phyloP scores from a whole-genome alignment of 2,797 vertebrate species.

The Danio choprae region DNA sequence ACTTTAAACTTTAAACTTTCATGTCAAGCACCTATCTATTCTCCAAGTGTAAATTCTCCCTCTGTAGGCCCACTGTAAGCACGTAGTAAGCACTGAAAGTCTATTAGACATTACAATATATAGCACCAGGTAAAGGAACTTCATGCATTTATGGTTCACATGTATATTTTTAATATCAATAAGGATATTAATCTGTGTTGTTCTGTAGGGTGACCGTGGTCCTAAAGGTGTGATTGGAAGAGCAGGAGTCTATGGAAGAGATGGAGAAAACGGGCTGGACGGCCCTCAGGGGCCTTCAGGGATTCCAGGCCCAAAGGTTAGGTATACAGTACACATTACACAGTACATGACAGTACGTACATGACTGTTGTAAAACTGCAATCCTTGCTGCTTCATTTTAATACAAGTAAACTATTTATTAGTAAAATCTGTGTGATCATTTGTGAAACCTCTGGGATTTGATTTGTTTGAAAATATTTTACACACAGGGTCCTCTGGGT shows the following conservation, averaged over 20 bases:
- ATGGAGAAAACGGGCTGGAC: constrained; percentile 81
- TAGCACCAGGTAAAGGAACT: neutral
- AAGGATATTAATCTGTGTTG: neutral
- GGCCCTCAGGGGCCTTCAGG: constrained; percentile 80
- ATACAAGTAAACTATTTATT: neutral
- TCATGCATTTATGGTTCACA: neutral
- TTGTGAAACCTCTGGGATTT: neutral
- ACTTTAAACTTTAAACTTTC: no score
- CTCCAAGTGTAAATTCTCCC: neutral
- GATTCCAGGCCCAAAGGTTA: constrained; percentile 80
- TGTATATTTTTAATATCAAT: neutral
- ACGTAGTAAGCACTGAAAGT: neutral
- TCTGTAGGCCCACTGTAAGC: neutral
- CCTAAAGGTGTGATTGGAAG: constrained; percentile 77
- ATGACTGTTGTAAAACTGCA: neutral
- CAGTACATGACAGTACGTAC: constrained; percentile 3
- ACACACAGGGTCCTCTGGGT: constrained; percentile 82
- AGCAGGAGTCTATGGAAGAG: constrained; percentile 75
- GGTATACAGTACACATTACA: constrained; percentile 10
- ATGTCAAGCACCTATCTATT: neutral
- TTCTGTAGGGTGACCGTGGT: constrained; percentile 80
- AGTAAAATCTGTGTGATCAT: neutral
- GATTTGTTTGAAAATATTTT: constrained; percentile 10
- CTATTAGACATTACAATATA: neutral
- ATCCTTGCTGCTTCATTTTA: neutral